Evolutionary conservation across 2,113 vertebrate genomes (phyloP), one percentile per base, ranked within the genome.

Genomic region (Dunckerocampus dactyliophorus): DNA sequence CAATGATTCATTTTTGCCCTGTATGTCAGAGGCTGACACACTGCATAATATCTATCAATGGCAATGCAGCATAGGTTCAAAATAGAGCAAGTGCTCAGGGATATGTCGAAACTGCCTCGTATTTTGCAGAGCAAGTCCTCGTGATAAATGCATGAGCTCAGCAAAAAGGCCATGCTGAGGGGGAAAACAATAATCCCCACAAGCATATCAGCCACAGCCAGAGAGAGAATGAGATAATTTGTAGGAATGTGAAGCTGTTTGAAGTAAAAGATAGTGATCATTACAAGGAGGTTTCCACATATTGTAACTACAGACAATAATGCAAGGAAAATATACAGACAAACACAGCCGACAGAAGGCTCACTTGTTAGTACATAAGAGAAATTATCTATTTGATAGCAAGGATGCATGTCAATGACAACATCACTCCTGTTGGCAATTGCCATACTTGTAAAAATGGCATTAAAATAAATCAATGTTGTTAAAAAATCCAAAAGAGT

Each of bases 21-120:
- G n/a, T 57, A 57, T 12, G 37, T 57, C 55, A 57, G 37, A 14
- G 55, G 55, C 17, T 57, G 55, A 43, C 55, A 57, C 37, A 57
- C 55, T 7, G 55, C 55, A 4, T 42, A 57, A 39, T 57, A 57
- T 57, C 55, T n/a, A n/a, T 57, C 55, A 14, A 43, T 42, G 55
- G 55, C 42, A 57, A 57, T 57, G 37, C 55, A 39, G 37, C 55
- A 39, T 17, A 57, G 55, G 55, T 57, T 39, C 12, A 57, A 21
- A 42, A 57, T 57, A 43, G 55, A 57, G 20, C 55, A 57, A 6
- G 19, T 57, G 55, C 37, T 14, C 11, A 57, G 37, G 10, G 55
- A 42, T 20, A 57, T 15, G 55, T 57, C 55, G 1, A 57, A 39
- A 21, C n/a, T 57, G 34, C 37, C 19, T 42, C 55, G 19, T 14